Percentiles rank a stretch among this genome's conserved stretches.
These are phyloP conservation scores for Dendrolimus punctatus DNA, from an alignment of 1,140 invertebrate genomes.

Conservation along the genomic window DNA sequence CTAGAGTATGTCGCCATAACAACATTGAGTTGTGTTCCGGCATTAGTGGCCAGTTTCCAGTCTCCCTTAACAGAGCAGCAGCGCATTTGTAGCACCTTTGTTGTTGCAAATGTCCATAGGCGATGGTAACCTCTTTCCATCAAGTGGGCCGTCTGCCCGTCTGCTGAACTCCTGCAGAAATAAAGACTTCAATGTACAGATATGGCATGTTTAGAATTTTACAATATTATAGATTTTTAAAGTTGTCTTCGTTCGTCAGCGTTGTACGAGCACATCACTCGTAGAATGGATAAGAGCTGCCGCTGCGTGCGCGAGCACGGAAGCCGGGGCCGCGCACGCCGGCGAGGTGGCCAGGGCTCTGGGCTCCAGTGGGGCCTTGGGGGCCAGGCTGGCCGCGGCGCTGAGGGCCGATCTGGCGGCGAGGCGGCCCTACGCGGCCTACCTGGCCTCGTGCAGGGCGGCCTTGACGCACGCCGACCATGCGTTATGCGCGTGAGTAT, in stretches of 20 bases:
- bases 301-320: conserved; percentile 23
- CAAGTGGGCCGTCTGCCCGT: too few relatives aligned
- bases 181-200: too few relatives aligned
- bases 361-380: conserved; percentile 8
- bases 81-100: too few relatives aligned
- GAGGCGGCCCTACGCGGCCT: conserved; percentile 78
- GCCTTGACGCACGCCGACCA: conserved; percentile 77
- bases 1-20: too few relatives aligned
- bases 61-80: too few relatives aligned
- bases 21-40: too few relatives aligned
- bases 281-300: conserved; percentile 39
- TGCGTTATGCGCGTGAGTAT: conserved; percentile 74
- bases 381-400: conserved; percentile 37
- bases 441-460: conserved; percentile 81
- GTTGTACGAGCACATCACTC: conserved; percentile 42
- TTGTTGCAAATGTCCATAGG: too few relatives aligned
- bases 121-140: too few relatives aligned
- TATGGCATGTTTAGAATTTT: too few relatives aligned
- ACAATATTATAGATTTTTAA: too few relatives aligned
- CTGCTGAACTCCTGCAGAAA: too few relatives aligned
- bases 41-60: too few relatives aligned
- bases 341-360: conserved; percentile 37
- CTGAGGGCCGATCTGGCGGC: conserved; percentile 48
- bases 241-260: conserved; percentile 15
- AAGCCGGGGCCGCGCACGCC: conserved; percentile 29